Evolutionary conservation across 2,797 vertebrate species (phyloP).

Genomic region (Chanos chanos): DNA sequence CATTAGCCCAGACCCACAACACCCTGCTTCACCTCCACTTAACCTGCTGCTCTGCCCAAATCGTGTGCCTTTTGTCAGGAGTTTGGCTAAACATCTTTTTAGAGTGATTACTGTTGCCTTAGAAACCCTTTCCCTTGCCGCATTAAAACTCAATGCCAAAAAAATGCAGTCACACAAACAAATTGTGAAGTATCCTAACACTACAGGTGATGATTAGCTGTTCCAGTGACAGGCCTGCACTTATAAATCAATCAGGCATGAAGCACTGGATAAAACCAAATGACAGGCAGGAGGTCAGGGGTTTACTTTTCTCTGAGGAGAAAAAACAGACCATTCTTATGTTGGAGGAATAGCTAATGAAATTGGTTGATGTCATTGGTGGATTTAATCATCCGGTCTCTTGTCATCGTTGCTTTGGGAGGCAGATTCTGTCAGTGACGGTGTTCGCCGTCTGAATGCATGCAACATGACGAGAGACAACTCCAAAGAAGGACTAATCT

Average conservation of each 20-base stretch:
- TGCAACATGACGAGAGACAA: conserved; percentile 33
- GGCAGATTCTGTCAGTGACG: neutral
- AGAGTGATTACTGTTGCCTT: no score
- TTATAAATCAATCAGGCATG: neutral
- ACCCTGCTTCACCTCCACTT: no score
- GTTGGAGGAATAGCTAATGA: neutral
- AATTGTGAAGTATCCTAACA: neutral
- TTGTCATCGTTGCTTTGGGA: neutral
- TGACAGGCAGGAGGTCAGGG: neutral
- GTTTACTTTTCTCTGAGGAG: neutral
- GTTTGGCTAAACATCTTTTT: no score
- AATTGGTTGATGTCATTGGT: neutral
- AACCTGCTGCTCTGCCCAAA: no score
- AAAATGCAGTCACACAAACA: neutral
- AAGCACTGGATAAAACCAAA: conserved; percentile 22
- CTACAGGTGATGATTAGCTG: neutral
- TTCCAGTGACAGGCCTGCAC: neutral
- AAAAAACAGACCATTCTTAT: neutral
- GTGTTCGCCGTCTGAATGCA: conserved; percentile 12
- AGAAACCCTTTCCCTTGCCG: no score
- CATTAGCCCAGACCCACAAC: no score
- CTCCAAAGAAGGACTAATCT: conserved; percentile 57
- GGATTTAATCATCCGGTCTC: neutral
- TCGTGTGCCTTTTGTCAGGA: no score
- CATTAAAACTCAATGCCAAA: no score